A percentile compares a stretch with the other conserved stretches of the same genome.
Conservation (phyloP, 2,797 vertebrate genomes). For the Neostethus bicornis region DNA sequence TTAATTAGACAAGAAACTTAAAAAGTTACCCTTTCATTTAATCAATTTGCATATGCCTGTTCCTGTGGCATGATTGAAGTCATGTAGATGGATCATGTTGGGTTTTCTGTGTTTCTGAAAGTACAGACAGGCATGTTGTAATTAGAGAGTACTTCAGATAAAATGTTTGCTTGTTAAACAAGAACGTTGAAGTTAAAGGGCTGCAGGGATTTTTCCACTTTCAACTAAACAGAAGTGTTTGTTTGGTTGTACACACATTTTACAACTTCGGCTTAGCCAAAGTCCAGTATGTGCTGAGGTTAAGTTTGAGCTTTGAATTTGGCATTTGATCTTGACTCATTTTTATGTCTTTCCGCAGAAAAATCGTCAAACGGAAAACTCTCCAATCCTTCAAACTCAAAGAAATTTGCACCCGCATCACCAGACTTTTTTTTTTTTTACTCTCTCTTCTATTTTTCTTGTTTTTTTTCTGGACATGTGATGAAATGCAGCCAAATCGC, state of each 20-base stretch:
- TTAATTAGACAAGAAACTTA: background rate
- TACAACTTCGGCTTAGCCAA: slow-evolving; percentile 21
- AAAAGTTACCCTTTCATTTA: background rate
- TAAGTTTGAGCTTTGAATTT: background rate
- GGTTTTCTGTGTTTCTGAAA: slow-evolving; percentile 16
- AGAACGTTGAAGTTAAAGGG: slow-evolving; percentile 32
- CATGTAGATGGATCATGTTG: slow-evolving; percentile 26
- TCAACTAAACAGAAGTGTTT: slow-evolving; percentile 43
- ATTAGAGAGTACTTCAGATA: slow-evolving; percentile 49
- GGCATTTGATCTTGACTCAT: slow-evolving; percentile 11
- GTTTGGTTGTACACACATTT: slow-evolving; percentile 36
- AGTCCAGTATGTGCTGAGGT: background rate
- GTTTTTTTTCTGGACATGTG: slow-evolving; percentile 41
- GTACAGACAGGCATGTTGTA: slow-evolving; percentile 38
- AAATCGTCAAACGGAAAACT: slow-evolving; percentile 58
- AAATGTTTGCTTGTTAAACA: slow-evolving; percentile 64
- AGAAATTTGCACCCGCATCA: slow-evolving; percentile 39
- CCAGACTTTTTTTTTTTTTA: slow-evolving; percentile 6
- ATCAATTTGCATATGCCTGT: slow-evolving; percentile 31
- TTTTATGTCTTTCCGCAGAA: slow-evolving; percentile 52
- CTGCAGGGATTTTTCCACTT: slow-evolving; percentile 48
- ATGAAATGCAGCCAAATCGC: slow-evolving; percentile 20
- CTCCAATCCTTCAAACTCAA: slow-evolving; percentile 37
- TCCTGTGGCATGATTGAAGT: slow-evolving; percentile 29
- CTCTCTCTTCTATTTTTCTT: background rate